Percentiles rank a stretch among this genome's conserved stretches.
Conservation (phyloP, 2,797 vertebrate genomes). For the Streptopelia turtur region DNA sequence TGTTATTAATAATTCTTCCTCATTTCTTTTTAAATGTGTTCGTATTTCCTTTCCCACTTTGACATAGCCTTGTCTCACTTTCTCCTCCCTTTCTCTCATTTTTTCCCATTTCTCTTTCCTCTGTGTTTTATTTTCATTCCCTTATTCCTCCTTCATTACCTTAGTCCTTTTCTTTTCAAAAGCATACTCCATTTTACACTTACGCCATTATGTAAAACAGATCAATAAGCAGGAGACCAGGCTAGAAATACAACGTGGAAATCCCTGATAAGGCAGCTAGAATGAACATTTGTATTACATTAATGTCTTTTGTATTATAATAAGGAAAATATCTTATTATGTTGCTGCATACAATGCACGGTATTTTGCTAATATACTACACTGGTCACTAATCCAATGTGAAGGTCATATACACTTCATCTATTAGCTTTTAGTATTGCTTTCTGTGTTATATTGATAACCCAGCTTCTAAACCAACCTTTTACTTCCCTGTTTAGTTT, state of each 20-base stretch:
- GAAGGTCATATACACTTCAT: conserved; percentile 66
- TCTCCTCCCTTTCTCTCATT: neutral
- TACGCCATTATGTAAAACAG: conserved; percentile 32
- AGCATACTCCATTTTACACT: conserved; percentile 28
- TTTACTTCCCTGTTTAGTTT: conserved; percentile 65
- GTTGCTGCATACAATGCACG: conserved; percentile 55
- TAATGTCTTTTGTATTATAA: conserved; percentile 55
- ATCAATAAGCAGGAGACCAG: conserved; percentile 55
- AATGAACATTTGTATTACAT: conserved; percentile 64
- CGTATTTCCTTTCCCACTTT: neutral
- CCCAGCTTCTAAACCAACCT: conserved; percentile 70
- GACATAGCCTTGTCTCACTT: neutral
- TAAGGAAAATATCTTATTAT: conserved; percentile 64
- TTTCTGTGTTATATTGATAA: conserved; percentile 79
- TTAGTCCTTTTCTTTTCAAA: conserved; percentile 56
- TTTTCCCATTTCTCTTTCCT: neutral
- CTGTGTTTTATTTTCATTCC: conserved; percentile 30
- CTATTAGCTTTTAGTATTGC: conserved; percentile 72
- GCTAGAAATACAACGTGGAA: conserved; percentile 67
- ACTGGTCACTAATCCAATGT: conserved; percentile 70
- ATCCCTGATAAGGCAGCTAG: conserved; percentile 67
- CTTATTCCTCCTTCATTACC: conserved; percentile 17
- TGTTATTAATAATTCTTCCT: neutral
- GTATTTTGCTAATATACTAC: conserved; percentile 63
- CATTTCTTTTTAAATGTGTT: neutral